Evolutionary conservation across 1,140 invertebrate species (phyloP), one percentile per base, ranked within the genome.

Genomic region (Magallana ariakensis): DNA sequence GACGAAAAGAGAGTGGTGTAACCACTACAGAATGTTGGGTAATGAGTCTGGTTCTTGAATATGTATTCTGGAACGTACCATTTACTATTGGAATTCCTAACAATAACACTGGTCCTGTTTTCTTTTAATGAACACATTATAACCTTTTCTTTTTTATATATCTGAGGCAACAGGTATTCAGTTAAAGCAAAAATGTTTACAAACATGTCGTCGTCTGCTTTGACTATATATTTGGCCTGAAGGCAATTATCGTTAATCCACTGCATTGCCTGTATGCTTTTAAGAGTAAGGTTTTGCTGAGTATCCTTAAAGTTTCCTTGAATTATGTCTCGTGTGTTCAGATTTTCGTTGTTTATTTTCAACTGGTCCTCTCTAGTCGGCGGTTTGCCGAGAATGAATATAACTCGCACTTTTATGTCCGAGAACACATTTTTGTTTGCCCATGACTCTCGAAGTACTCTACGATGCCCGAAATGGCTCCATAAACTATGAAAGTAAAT

Each of bases 201-300:
- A 70, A 97, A 96, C 88, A 97, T 97, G 92, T 99, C 98, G 94
- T 98, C 97, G 93, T 99, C 98, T 93, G 97, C 96, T 96, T 99
- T 99, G 8, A 98, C 95, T 13, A 98, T 95, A 91, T 96, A 97
- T 85, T 96, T 95, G 1, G 96, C 95, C 19, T 96, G 94, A 10
- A 92, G 89, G 93, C 97, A 98, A 89, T 96, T 95, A 10, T 94
- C 94, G 3, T 95, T 93, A 0, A 96, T 96, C 97, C 97, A 99
- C 89, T 96, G 95, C 46, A 98, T 92, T 0, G 97, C 97, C 97
- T 98, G 98, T 0, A 97, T 92, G 92, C 98, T 97, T 85, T 94
- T 94, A 22, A 86, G 70, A 9, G 92, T 93, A 19, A 93, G 80
- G 85, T 93, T 93, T 56, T 80, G 60, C 66, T 91, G 92, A 46